Evolutionary conservation across 2,113 vertebrate species (phyloP).

Genomic region (Puntigrus tetrazona): DNA sequence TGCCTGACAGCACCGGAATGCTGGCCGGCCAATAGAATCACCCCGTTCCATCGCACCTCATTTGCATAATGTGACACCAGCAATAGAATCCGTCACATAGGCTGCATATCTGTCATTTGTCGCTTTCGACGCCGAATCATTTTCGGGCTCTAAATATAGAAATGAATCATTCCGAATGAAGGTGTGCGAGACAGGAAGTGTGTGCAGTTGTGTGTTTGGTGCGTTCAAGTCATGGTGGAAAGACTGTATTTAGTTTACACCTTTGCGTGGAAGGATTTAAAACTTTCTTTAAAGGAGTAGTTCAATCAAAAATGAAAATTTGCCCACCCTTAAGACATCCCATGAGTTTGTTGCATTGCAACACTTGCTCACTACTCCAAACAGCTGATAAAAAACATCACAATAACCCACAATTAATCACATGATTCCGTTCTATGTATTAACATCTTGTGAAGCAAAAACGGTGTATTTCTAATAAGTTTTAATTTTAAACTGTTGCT

Average conservation of each 20-base stretch:
- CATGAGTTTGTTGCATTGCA: not conserved
- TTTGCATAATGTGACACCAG: constrained; percentile 55
- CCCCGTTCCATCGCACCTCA: constrained; percentile 34
- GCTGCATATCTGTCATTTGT: constrained; percentile 44
- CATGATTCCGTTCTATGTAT: too few relatives aligned
- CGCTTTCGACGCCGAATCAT: constrained; percentile 16
- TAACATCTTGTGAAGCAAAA: too few relatives aligned
- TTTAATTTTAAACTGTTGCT: too few relatives aligned
- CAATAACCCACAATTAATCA: too few relatives aligned
- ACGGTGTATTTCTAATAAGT: too few relatives aligned
- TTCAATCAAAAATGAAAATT: not conserved
- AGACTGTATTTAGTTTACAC: not conserved
- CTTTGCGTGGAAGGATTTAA: not conserved
- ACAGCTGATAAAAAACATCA: not conserved
- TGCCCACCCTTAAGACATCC: not conserved
- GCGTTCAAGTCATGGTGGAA: not conserved
- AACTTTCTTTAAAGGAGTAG: not conserved
- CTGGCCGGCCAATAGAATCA: constrained; percentile 53
- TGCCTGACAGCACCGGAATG: constrained; percentile 49
- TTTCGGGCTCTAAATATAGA: constrained; percentile 20
- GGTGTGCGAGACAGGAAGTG: not conserved
- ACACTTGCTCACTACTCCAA: not conserved
- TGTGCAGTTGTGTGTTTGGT: constrained; percentile 29
- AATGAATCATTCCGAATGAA: constrained; percentile 13
- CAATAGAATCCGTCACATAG: constrained; percentile 51